Conservation (phyloP, 2,113 vertebrate species). For the Peromyscus leucopus region DNA sequence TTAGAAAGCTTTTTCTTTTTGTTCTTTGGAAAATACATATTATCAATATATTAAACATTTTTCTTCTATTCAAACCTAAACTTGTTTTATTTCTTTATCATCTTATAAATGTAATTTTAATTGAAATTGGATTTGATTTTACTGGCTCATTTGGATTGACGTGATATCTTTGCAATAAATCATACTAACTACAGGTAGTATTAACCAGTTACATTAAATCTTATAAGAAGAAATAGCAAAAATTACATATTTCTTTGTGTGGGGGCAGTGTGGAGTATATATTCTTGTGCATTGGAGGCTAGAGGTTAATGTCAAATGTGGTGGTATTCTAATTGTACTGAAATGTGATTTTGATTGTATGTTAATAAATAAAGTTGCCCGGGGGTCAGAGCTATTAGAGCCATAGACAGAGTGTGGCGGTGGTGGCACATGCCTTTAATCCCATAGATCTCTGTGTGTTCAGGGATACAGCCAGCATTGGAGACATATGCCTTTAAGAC, state of each 20-base stretch:
- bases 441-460: no score
- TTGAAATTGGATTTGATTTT: slow-evolving; percentile 9
- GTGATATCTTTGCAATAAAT: slow-evolving; percentile 4
- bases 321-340: no score
- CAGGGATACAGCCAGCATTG: no score
- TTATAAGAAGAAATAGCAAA: not conserved
- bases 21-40: not conserved
- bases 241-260: not conserved
- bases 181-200: not conserved
- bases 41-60: not conserved
- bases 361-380: no score
- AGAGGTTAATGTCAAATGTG: not conserved
- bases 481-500: no score
- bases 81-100: not conserved
- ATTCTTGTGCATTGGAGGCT: not conserved
- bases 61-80: not conserved
- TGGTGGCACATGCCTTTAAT: no score
- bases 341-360: no score
- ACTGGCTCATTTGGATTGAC: not conserved
- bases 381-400: no score
- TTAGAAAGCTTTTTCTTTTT: not conserved
- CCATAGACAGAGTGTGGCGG: no score
- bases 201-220: not conserved
- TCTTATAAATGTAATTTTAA: not conserved
- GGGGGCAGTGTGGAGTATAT: not conserved